Conservation (phyloP, 1,140 invertebrate genomes). For the Neuroterus valhalla region DNA sequence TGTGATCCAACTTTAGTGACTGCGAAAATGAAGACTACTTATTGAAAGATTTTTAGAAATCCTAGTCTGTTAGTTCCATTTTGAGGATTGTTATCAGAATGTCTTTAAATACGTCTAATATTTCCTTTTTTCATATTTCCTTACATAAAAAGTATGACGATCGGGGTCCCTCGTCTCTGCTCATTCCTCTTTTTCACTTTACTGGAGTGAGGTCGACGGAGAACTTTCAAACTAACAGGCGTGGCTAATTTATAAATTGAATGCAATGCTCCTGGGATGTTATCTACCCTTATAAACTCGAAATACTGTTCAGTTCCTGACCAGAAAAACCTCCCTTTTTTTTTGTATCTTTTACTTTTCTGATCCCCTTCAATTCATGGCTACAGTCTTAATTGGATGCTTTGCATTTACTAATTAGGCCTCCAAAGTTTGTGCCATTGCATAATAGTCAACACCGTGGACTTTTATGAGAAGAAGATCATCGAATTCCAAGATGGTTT, state of each 20-base stretch:
- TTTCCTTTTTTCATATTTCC: background rate
- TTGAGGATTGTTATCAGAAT: slow-evolving; percentile 34
- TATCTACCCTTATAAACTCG: slow-evolving; percentile 35
- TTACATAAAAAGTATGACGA: slow-evolving; percentile 10
- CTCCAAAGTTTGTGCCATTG: too few relatives aligned
- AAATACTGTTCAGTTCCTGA: background rate
- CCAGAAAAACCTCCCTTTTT: background rate
- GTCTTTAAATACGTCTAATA: background rate
- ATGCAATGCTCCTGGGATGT: slow-evolving; percentile 50
- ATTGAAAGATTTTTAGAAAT: background rate
- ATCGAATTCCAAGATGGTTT: too few relatives aligned
- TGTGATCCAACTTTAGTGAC: too few relatives aligned
- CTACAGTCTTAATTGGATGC: too few relatives aligned
- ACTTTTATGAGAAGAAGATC: too few relatives aligned
- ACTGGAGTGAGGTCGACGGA: slow-evolving; percentile 33
- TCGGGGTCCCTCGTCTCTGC: slow-evolving; percentile 44
- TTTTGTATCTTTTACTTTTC: background rate
- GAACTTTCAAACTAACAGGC: slow-evolving; percentile 55
- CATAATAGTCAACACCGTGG: too few relatives aligned
- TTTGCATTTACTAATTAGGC: too few relatives aligned
- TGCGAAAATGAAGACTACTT: too few relatives aligned
- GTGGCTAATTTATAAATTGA: slow-evolving; percentile 58
- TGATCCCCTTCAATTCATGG: background rate
- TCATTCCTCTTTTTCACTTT: slow-evolving; percentile 33
- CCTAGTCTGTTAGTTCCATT: slow-evolving; percentile 18